Evolutionary conservation across 2,113 vertebrate species (phyloP), one percentile per base, ranked within the genome.

Genomic region (Megaceryle torquata): DNA sequence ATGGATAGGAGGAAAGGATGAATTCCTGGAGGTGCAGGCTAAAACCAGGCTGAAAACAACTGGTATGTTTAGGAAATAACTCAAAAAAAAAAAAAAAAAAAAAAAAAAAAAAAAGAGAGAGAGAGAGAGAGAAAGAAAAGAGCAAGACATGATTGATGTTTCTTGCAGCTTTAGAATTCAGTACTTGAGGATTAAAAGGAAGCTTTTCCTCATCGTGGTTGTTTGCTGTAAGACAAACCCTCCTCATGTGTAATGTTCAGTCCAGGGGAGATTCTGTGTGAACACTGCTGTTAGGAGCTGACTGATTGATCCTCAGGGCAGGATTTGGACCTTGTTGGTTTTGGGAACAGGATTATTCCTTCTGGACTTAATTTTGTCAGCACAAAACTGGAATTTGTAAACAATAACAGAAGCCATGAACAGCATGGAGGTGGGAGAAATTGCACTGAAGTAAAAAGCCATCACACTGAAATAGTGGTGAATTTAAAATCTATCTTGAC

Each of bases 31-130:
- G 26, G 15, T 14, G 28, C 0, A 1, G 28, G n/a, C n/a, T n/a
- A n/a, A n/a, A n/a, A n/a, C n/a, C n/a, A n/a, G n/a, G 41, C 43
- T 75, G 61, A 51, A 70, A 79, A 53, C 5, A 37, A 28, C 7
- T 2, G 8, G 5, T 59, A 15, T 0, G 0, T 77, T 56, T 54
- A 4, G 3, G 37, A 65, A 81, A 21, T 26, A 28, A 2, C 14
- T 84, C 33, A 37, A 37, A 8, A 37, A 8, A 37, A 37, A 37
- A 37, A 37, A 37, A 37, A 8, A 37, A 37, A 37, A 37, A 37
- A 37, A 8, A 37, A 37, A 37, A 37, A 37, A 37, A 8, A 37
- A 37, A 37, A 37, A 37, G n/a, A n/a, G n/a, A n/a, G n/a, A n/a
- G n/a, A n/a, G n/a, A n/a, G n/a, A n/a, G n/a, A n/a, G n/a, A n/a